phyloP scores from a whole-genome alignment of 2,113 vertebrate genomes.

The Rhadina sibilatrix region DNA sequence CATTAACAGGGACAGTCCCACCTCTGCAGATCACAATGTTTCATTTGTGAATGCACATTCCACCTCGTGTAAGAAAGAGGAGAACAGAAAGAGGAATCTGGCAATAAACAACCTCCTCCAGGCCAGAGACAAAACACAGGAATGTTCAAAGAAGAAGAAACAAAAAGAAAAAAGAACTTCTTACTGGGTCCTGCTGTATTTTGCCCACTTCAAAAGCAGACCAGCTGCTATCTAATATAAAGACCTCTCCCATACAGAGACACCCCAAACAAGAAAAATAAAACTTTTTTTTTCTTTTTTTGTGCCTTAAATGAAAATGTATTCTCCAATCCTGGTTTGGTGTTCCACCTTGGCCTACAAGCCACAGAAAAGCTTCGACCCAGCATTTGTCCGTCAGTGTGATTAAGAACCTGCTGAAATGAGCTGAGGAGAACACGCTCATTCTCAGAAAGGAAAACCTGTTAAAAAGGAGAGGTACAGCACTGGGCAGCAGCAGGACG shows the following conservation, averaged over 20 bases:
- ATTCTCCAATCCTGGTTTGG: not conserved
- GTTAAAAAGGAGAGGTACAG: not conserved
- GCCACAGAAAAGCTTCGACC: not conserved
- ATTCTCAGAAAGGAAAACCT: not conserved
- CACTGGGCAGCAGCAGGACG: not conserved
- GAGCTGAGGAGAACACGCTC: not conserved
- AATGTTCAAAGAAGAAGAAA: not conserved
- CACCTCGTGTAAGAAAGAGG: not conserved
- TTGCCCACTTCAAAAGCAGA: not conserved
- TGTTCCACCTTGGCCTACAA: rapidly evolving
- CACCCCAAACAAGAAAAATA: not conserved
- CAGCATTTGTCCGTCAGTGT: not conserved
- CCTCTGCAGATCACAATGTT: not conserved
- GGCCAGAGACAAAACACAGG: not conserved
- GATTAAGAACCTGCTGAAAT: not conserved
- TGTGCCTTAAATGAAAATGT: not conserved
- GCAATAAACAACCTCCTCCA: not conserved
- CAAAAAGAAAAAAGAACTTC: not conserved
- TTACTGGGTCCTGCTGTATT: not conserved
- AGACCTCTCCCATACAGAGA: not conserved
- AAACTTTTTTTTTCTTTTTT: not conserved
- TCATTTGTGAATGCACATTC: not conserved
- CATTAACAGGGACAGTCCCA: not conserved
- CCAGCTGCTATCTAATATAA: not conserved
- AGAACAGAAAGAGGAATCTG: not conserved